Conservation (phyloP, 2,888 invertebrate genomes). For the Eristalinus sepulchralis region DNA sequence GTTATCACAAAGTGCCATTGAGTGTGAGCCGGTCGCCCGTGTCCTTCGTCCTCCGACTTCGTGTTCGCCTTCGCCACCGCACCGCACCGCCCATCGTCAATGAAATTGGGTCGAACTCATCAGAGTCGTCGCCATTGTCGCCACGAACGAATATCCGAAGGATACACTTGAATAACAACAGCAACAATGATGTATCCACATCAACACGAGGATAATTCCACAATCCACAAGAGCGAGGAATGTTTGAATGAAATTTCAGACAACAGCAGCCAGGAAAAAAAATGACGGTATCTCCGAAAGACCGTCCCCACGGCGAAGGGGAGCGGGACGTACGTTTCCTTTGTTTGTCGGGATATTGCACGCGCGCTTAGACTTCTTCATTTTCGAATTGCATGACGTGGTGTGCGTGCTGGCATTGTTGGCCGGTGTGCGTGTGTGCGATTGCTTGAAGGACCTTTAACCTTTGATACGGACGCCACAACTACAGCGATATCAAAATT, state of each 20-base stretch:
- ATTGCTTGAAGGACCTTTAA: constrained; percentile 52
- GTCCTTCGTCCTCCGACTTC: background rate
- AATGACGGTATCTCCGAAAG: background rate
- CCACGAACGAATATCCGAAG: background rate
- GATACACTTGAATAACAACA: constrained; percentile 34
- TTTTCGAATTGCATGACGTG: constrained; percentile 3
- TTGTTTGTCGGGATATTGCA: constrained; percentile 27
- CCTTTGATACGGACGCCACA: constrained; percentile 32
- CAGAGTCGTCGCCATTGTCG: constrained; percentile 13
- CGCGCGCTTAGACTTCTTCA: constrained; percentile 11
- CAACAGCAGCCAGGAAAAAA: background rate
- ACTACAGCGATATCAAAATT: constrained; percentile 57
- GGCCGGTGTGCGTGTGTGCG: background rate
- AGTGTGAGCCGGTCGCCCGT: background rate
- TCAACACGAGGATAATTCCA: constrained; percentile 37
- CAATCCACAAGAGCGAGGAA: constrained; percentile 34
- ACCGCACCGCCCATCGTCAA: too few relatives aligned
- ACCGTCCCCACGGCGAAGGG: background rate
- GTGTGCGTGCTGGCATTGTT: background rate
- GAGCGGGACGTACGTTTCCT: background rate
- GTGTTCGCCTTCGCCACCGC: too few relatives aligned
- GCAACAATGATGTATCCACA: constrained; percentile 19
- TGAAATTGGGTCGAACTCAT: constrained; percentile 45
- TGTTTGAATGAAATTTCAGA: constrained; percentile 31
- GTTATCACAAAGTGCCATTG: constrained; percentile 38